Evolutionary conservation across 2,888 invertebrate species (phyloP).

Genomic region (Aplocera efformata): DNA sequence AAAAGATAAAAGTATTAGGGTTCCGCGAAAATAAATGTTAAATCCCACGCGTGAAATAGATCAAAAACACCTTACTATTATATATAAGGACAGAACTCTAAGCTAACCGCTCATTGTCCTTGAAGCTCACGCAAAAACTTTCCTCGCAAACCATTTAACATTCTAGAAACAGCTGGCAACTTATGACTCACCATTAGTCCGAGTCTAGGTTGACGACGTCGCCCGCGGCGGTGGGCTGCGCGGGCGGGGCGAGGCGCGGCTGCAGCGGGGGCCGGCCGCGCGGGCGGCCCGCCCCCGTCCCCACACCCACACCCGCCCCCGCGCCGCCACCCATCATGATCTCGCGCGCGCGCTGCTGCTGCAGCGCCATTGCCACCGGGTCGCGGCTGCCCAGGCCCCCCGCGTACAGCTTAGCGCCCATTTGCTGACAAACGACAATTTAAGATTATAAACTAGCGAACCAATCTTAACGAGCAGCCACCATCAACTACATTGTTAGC

Average conservation of each 20-base stretch:
- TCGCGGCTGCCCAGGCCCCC: constrained; percentile 77
- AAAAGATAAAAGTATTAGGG: too few species aligned
- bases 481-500: too few species aligned
- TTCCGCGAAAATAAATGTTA: too few species aligned
- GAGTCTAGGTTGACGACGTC: constrained; percentile 72
- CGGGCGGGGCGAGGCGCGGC: constrained; percentile 36
- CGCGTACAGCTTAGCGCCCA: constrained; percentile 75
- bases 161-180: too few species aligned
- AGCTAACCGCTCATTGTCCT: too few species aligned
- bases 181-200: constrained; percentile 37
- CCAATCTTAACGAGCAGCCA: too few species aligned
- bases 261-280: constrained; percentile 49
- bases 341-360: constrained; percentile 71
- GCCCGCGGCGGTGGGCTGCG: constrained; percentile 32
- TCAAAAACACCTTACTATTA: too few species aligned
- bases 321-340: constrained; percentile 57
- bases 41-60: too few species aligned
- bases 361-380: constrained; percentile 73
- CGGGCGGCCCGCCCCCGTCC: constrained; percentile 27
- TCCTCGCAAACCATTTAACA: too few species aligned
- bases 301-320: constrained; percentile 21
- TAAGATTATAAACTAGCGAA: background rate
- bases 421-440: constrained; percentile 35
- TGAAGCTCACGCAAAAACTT: too few species aligned
- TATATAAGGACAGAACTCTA: too few species aligned